A percentile compares a stretch with the other conserved stretches of the same genome.
Conservation (phyloP, 2,888 invertebrate species). For the Diloba caeruleocephala region DNA sequence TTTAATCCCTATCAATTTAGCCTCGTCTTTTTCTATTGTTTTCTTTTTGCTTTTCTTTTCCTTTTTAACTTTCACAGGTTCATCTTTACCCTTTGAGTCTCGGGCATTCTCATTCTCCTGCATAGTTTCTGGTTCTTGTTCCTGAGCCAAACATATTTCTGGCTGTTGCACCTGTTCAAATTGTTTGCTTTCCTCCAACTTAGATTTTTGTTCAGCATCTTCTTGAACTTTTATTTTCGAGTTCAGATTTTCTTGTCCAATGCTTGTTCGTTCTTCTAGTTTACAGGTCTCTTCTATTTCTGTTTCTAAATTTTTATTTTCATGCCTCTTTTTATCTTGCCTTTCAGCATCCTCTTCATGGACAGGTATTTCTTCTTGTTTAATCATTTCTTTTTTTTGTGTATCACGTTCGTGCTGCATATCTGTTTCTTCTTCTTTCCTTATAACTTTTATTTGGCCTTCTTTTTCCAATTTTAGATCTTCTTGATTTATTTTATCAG, state of each 20-base stretch:
- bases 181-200: not conserved
- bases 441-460: not conserved
- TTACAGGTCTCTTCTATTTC: constrained; percentile 1
- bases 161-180: not conserved
- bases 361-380: not conserved
- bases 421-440: not conserved
- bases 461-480: not conserved
- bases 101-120: not conserved
- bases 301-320: constrained; percentile 2
- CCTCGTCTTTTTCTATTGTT: constrained; percentile 23
- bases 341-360: not conserved
- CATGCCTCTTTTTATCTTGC: not conserved
- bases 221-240: not conserved
- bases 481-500: not conserved
- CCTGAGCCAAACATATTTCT: not conserved
- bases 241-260: not conserved
- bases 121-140: not conserved
- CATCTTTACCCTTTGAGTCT: not conserved
- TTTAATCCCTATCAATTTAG: constrained; percentile 4
- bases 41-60: not conserved
- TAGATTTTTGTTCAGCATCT: not conserved
- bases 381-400: not conserved
- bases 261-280: not conserved
- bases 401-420: not conserved
- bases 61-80: not conserved